phyloP scores from a whole-genome alignment of 1,140 invertebrate genomes.

The Eupristina koningsbergeri region DNA sequence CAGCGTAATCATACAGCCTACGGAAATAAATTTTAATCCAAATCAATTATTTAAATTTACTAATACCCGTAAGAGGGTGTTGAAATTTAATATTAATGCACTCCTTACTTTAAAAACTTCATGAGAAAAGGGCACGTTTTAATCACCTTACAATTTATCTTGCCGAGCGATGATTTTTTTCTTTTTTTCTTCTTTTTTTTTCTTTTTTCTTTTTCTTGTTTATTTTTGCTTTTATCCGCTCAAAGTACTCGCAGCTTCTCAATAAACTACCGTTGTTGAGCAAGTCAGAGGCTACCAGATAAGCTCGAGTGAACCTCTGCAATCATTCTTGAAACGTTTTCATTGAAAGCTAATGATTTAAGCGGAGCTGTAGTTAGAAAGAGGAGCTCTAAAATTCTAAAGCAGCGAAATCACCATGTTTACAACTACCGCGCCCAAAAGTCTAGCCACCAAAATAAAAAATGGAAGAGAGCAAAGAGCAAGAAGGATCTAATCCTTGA shows the following conservation, averaged over 20 bases:
- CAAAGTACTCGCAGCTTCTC: not conserved
- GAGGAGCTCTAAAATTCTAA: not conserved
- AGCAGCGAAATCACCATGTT: slow-evolving; percentile 16
- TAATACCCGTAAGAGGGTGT: not conserved
- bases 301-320: slow-evolving; percentile 13
- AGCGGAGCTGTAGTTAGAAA: not conserved
- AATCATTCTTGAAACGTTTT: slow-evolving; percentile 36
- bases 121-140: not conserved
- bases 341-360: slow-evolving; percentile 42
- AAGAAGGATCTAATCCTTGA: not conserved
- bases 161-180: not conserved
- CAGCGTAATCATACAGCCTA: too few species aligned
- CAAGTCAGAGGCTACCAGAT: not conserved
- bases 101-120: not conserved
- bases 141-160: slow-evolving; percentile 20
- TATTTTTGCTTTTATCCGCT: too few species aligned
- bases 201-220: too few species aligned
- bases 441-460: not conserved
- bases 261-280: not conserved
- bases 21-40: too few species aligned
- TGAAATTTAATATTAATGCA: not conserved
- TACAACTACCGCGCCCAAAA: slow-evolving; percentile 6
- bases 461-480: not conserved
- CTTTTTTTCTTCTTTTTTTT: too few species aligned
- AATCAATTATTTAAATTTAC: too few species aligned